These are phyloP conservation scores for Anas platyrhynchos DNA, from an alignment of 2,113 vertebrate species.

Conservation along the genomic window DNA sequence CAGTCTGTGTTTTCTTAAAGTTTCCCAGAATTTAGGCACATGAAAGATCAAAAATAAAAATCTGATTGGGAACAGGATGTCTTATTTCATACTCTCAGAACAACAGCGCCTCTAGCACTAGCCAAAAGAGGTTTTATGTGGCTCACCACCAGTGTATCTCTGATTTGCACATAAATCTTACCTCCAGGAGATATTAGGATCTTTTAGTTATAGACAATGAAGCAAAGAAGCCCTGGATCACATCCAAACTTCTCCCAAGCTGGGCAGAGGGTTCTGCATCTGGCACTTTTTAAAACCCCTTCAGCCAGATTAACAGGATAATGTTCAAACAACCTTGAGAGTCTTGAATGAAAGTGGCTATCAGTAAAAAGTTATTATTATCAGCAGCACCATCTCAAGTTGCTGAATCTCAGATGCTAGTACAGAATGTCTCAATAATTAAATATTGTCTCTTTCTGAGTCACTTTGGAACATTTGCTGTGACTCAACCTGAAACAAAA, in stretches of 20 bases:
- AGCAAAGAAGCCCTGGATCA: not conserved
- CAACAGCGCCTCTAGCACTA: not conserved
- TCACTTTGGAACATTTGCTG: conserved; percentile 40
- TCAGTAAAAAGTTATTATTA: not conserved
- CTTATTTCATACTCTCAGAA: not conserved
- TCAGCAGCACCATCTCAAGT: not conserved
- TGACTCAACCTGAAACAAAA: conserved; percentile 43
- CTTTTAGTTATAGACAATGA: not conserved
- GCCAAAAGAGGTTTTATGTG: not conserved
- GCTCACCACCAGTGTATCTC: not conserved
- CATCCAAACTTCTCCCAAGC: not conserved
- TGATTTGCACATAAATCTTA: not conserved
- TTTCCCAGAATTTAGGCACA: not conserved
- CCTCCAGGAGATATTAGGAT: not conserved
- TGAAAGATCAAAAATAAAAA: not conserved
- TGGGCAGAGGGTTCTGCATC: not conserved
- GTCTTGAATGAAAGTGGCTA: not conserved
- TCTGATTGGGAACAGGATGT: not conserved
- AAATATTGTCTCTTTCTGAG: conserved; percentile 5
- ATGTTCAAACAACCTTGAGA: not conserved
- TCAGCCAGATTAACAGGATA: not conserved
- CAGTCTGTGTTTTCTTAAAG: not conserved
- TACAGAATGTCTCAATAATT: conserved; percentile 19
- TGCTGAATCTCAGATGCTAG: not conserved
- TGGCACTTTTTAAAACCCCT: not conserved